phyloP scores from a whole-genome alignment of 30 jellyfish, hydroid and myxozoan genomes.

The Aurelia aurita complex sp. Pacific region DNA sequence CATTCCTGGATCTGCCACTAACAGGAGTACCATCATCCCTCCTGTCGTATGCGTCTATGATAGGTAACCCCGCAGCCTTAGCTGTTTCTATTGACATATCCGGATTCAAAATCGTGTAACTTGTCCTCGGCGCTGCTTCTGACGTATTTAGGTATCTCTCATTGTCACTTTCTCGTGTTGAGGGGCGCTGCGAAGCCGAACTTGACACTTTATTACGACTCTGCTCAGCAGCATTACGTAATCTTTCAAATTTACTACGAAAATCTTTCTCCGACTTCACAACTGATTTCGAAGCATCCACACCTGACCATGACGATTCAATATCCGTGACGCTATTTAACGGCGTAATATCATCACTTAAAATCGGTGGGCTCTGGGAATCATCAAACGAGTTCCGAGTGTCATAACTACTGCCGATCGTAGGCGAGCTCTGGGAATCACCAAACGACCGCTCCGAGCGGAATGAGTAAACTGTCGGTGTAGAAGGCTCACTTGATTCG shows the following conservation, averaged over 20 bases:
- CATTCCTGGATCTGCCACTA: too few relatives aligned
- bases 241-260: too few relatives aligned
- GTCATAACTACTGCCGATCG: slow-evolving; percentile 13
- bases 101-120: slow-evolving; percentile 68
- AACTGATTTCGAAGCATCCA: too few relatives aligned
- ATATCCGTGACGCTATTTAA: slow-evolving; percentile 17
- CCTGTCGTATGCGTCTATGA: slow-evolving; percentile 15
- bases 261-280: too few relatives aligned
- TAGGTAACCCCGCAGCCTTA: slow-evolving; percentile 90
- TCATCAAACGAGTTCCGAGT: slow-evolving; percentile 5
- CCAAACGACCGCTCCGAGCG: slow-evolving; percentile 31
- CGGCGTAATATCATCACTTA: slow-evolving; percentile 25
- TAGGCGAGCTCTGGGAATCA: slow-evolving; percentile 45
- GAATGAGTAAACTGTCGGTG: slow-evolving; percentile 83
- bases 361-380: slow-evolving; percentile 29
- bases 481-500: slow-evolving; percentile 87
- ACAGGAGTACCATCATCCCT: not conserved
- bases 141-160: not conserved
- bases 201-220: too few relatives aligned
- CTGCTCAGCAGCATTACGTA: not conserved
- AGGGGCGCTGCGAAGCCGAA: too few relatives aligned
- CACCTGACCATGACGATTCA: not conserved
- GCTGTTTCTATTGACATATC: slow-evolving; percentile 72
- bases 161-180: not conserved
- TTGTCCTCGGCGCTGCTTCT: slow-evolving; percentile 3